phyloP scores from a whole-genome alignment of 2,113 vertebrate species.

The Plecotus auritus region DNA sequence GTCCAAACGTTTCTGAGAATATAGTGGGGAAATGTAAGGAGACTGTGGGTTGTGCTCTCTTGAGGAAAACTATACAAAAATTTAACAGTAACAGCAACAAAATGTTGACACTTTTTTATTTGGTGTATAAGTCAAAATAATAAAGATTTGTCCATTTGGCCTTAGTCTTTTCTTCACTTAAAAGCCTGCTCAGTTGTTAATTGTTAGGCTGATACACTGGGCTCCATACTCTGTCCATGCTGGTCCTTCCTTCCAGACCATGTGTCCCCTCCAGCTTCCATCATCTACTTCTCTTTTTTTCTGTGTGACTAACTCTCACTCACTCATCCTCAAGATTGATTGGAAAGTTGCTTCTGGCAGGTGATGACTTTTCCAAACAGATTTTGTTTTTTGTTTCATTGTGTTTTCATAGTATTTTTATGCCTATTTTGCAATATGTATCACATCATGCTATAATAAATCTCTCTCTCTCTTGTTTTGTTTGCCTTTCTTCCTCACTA shows the following conservation, averaged over 20 bases:
- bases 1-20: background rate
- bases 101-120: background rate
- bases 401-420: background rate
- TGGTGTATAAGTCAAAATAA: background rate
- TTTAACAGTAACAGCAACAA: background rate
- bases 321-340: background rate
- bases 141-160: background rate
- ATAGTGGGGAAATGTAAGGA: background rate
- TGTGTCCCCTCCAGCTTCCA: fast-evolving
- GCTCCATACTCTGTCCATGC: fast-evolving
- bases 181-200: background rate
- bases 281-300: background rate
- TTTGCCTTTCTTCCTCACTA: background rate
- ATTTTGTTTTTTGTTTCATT: background rate
- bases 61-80: background rate
- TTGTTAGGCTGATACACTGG: background rate
- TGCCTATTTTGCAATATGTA: background rate
- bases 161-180: background rate
- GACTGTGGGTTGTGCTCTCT: background rate
- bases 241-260: background rate
- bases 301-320: background rate
- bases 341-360: background rate
- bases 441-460: background rate
- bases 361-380: background rate
- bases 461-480: background rate